A percentile compares a stretch with the other conserved stretches of the same genome.
phyloP scores from a whole-genome alignment of 1,140 invertebrate genomes.

The Macrobrachium rosenbergii region DNA sequence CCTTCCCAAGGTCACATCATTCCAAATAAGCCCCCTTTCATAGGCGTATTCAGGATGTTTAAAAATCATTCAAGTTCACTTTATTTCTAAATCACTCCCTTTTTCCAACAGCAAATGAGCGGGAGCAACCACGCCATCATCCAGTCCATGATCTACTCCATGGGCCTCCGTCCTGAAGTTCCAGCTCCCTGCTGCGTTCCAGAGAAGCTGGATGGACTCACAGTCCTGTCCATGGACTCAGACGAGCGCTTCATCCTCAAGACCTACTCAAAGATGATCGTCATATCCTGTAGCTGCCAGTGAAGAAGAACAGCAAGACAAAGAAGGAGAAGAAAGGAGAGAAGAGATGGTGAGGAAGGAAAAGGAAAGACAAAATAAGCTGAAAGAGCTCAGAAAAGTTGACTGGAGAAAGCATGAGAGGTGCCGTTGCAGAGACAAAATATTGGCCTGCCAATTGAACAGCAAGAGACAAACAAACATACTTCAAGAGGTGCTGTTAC shows the following conservation, averaged over 20 bases:
- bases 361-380: too few species aligned
- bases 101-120: not conserved
- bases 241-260: slow-evolving; percentile 16
- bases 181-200: slow-evolving; percentile 40
- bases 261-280: slow-evolving; percentile 34
- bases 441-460: too few species aligned
- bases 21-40: not conserved
- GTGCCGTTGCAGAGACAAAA: too few species aligned
- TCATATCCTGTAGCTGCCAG: slow-evolving; percentile 34
- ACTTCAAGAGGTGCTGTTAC: too few species aligned
- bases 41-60: too few species aligned
- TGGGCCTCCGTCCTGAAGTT: slow-evolving; percentile 25
- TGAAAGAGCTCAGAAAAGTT: too few species aligned
- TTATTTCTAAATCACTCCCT: not conserved
- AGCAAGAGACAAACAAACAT: too few species aligned
- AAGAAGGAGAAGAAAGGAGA: too few species aligned
- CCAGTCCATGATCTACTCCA: slow-evolving; percentile 32
- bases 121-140: slow-evolving; percentile 41
- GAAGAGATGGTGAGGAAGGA: too few species aligned
- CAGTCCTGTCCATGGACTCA: slow-evolving; percentile 4
- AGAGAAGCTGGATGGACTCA: slow-evolving; percentile 27
- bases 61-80: too few species aligned
- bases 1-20: too few species aligned
- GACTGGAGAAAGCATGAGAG: too few species aligned
- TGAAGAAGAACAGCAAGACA: not conserved